Evolutionary conservation across 2,888 invertebrate genomes (phyloP), one percentile per base, ranked within the genome.

Genomic region (Microctonus aethiopoides): DNA sequence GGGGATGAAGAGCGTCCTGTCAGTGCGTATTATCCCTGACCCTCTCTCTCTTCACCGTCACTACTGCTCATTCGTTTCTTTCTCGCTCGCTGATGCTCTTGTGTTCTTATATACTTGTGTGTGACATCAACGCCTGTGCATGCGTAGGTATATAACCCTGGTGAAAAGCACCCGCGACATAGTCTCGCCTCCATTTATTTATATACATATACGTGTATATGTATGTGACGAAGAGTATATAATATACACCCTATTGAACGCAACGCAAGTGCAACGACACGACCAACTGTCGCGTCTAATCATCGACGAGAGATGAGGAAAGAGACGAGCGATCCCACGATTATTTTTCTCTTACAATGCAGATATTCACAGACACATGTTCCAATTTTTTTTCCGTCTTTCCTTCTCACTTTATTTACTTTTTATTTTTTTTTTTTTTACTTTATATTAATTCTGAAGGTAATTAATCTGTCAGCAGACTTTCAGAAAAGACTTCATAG

Each of bases 211-310:
- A 52, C 73, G 72, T 74, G 16, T 46, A 6, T 77, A 34, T 68
- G 41, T 36, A 66, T 66, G 36, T 71, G 57, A 67, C 26, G 70
- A 72, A 74, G 73, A 79, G 76, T 79, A 78, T 74, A 72, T 75
- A 79, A 76, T 74, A 71, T 70, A 72, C 69, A 73, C 74, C 72
- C 74, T 72, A 72, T 60, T 68, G 66, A 57, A 67, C 64, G 68
- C 71, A 73, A 39, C 29, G 61, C 76, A 75, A 77, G 78, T 76
- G 76, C 76, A 74, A 68, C 72, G 74, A 70, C 72, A 76, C 76
- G 79, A 78, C 85, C 85, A 86, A 86, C 86, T 86, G 85, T 86
- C 85, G 82, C 78, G 77, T 84, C 82, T 83, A 84, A 85, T 85
- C 85, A 83, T 85, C 70, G 82, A 84, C 81, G 80, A 78, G 79